Conservation (phyloP, 2,888 invertebrate species). For the Suillia variegata region DNA sequence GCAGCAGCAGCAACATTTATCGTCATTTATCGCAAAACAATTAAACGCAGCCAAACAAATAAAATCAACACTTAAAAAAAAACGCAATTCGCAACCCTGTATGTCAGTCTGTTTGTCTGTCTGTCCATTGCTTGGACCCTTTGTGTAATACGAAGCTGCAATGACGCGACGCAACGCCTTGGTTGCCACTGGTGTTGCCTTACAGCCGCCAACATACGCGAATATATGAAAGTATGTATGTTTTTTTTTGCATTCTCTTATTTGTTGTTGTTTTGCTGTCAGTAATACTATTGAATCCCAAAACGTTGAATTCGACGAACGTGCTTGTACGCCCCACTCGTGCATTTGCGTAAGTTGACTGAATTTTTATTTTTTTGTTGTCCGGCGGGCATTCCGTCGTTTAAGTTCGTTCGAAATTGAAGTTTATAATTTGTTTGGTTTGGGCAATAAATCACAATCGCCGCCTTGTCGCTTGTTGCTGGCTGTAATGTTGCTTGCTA, state of each 20-base stretch:
- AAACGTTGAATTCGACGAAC: slow-evolving; percentile 19
- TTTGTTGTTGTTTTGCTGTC: no score
- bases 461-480: no score
- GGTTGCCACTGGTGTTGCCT: background rate
- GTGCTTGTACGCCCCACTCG: no score
- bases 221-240: no score
- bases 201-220: background rate
- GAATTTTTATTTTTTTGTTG: no score
- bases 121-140: no score
- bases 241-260: slow-evolving; percentile 2
- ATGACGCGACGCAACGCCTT: background rate
- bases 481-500: no score
- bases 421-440: slow-evolving; percentile 37
- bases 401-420: slow-evolving; percentile 43
- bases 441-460: slow-evolving; percentile 43
- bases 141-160: background rate
- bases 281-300: slow-evolving; percentile 21
- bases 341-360: no score
- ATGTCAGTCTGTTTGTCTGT: no score
- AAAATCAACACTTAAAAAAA: slow-evolving; percentile 10
- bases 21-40: background rate
- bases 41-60: slow-evolving; percentile 7
- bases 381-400: slow-evolving; percentile 26
- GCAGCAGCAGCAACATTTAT: background rate
- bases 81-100: background rate